Evolutionary conservation across 2,113 vertebrate genomes (phyloP).

Genomic region (Coptodon rendalli): DNA sequence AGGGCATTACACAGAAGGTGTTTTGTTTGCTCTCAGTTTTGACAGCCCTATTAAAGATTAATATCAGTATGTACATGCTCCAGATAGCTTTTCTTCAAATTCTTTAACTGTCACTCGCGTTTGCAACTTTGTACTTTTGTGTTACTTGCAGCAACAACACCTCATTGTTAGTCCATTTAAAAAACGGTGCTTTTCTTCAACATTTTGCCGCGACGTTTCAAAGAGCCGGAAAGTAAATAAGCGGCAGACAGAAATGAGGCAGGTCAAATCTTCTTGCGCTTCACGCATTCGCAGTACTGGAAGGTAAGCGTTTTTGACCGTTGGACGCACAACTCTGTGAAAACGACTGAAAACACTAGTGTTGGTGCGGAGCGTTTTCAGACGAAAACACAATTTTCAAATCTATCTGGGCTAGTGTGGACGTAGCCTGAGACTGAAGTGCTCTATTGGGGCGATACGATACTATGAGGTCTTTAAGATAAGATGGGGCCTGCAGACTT

Average conservation of each 20-base stretch:
- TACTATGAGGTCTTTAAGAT: background rate
- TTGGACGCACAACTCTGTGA: background rate
- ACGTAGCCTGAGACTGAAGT: background rate
- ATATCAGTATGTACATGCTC: background rate
- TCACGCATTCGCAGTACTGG: fast-evolving
- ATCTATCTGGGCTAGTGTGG: background rate
- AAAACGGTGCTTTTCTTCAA: background rate
- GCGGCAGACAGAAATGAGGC: background rate
- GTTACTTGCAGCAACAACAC: background rate
- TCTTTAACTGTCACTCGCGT: background rate
- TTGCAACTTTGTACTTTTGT: background rate
- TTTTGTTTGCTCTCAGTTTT: background rate
- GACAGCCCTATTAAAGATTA: fast-evolving
- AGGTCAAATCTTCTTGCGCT: fast-evolving
- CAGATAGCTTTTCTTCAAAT: background rate
- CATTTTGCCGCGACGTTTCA: fast-evolving
- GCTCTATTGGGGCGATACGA: fast-evolving
- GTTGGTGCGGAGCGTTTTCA: background rate
- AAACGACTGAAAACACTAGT: fast-evolving
- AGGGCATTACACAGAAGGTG: background rate
- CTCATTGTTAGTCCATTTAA: background rate
- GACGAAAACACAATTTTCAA: fast-evolving
- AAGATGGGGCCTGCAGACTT: background rate
- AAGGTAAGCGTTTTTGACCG: background rate
- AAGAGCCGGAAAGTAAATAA: background rate